Evolutionary conservation across 2,113 vertebrate genomes (phyloP), one percentile per base, ranked within the genome.

Genomic region (Fukomys damarensis): DNA sequence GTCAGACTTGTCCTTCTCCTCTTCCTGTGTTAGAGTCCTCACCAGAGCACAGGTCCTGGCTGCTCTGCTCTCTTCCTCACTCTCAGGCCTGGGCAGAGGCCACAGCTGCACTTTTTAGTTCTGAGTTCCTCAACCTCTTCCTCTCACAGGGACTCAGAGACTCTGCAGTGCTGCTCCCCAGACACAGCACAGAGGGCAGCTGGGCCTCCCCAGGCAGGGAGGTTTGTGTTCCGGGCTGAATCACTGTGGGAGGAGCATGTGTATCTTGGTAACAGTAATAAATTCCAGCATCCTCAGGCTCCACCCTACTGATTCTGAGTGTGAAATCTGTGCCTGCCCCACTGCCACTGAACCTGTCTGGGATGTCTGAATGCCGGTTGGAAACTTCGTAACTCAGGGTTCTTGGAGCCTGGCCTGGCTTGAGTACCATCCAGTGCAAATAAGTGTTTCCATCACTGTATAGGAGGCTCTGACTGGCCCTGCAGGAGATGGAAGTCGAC

Each of bases 331-430:
- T 91, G 7, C 17, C 68, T 49, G 68, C 56, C 14, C 59, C 22
- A 26, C 49, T 79, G 61, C 70, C 70, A 72, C 70, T 72, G 22
- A 72, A 0, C 70, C 70, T 72, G 38, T 72, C 70, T 41, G 70
- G 26, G 38, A 49, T 14, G 2, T 59, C 61, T 38, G 93, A 16
- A 3, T 0, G 0, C 0, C 0, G 0, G 1, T 6, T 72, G 24
- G 96, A 93, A 74, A 1, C 20, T 0, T 0, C 0, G 12, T 72
- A 26, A 13, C 12, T 72, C 22, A 72, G 3, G 1, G 22, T 10
- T 24, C 4, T 4, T 13, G 38, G 70, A 72, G 38, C 70, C 38
- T 72, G 70, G 38, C 22, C 76, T 20, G 76, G 46, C 46, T 52
- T 79, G 12, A 35, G 46, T 7, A 52, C 14, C 0, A 20, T 4